Percentiles rank a stretch among this genome's conserved stretches.
Conservation (phyloP, 2,113 vertebrate genomes). For the Xiphophorus hellerii region DNA sequence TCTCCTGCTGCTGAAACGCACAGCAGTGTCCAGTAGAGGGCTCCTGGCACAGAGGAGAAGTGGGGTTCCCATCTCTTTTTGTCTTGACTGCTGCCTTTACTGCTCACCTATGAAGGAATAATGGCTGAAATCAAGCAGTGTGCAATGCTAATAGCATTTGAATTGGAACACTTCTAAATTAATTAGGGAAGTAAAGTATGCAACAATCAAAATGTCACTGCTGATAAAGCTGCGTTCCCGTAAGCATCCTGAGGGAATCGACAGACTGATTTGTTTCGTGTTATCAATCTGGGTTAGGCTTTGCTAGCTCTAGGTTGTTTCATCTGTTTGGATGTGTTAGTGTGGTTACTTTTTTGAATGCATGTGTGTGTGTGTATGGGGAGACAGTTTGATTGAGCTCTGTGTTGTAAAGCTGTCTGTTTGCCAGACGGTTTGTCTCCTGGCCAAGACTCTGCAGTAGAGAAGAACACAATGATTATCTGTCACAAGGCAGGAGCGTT, state of each 20-base stretch:
- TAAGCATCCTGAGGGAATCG: conserved; percentile 56
- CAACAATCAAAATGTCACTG: conserved; percentile 71
- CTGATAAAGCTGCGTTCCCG: conserved; percentile 65
- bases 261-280: conserved; percentile 74
- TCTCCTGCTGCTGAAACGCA: conserved; percentile 38
- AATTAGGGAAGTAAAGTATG: conserved; percentile 70
- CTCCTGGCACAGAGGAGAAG: conserved; percentile 38
- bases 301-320: conserved; percentile 65
- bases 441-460: conserved; percentile 74
- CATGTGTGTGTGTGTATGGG: conserved; percentile 51
- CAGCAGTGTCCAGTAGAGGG: conserved; percentile 69
- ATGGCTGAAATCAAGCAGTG: conserved; percentile 67
- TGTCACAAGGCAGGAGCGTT: conserved; percentile 71
- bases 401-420: conserved; percentile 79
- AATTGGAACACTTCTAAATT: conserved; percentile 73
- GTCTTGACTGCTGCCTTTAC: conserved; percentile 59
- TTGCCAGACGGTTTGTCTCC: conserved; percentile 79
- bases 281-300: conserved; percentile 78
- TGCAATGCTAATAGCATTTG: conserved; percentile 72
- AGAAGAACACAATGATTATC: conserved; percentile 79
- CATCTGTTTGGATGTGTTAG: conserved; percentile 35
- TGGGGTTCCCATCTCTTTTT: conserved; percentile 36
- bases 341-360: conserved; percentile 33
- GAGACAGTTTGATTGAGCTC: conserved; percentile 79
- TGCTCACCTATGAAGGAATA: conserved; percentile 59